Evolutionary conservation across 2,113 vertebrate genomes (phyloP).

Genomic region (Cynopterus brachyotis): DNA sequence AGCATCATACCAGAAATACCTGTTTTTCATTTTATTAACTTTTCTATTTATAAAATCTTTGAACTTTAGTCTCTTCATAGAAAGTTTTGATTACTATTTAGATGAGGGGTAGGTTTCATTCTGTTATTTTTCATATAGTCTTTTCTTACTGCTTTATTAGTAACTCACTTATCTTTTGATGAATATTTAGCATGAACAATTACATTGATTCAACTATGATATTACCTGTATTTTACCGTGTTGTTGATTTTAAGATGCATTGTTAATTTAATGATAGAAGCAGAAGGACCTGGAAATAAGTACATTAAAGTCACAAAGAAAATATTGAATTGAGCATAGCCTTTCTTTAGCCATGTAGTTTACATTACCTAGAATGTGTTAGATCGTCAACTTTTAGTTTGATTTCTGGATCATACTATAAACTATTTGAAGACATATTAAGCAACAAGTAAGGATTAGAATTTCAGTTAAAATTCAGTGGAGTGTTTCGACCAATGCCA

Average conservation of each 20-base stretch:
- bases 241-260: slow-evolving; percentile 2
- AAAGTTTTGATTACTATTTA: slow-evolving; percentile 7
- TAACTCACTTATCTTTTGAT: slow-evolving; percentile 1
- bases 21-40: neutral
- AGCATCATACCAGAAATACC: neutral
- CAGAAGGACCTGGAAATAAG: neutral
- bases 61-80: neutral
- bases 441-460: neutral
- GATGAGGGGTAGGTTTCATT: neutral
- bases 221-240: neutral
- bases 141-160: neutral
- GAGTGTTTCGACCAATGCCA: neutral
- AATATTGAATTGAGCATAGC: neutral
- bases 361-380: neutral
- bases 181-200: slow-evolving; percentile 21
- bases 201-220: neutral
- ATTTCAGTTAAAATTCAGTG: slow-evolving; percentile 31
- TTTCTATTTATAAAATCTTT: slow-evolving; percentile 17
- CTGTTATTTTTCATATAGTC: neutral
- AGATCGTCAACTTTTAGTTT: slow-evolving; percentile 11
- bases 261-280: slow-evolving; percentile 23
- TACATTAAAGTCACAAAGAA: neutral
- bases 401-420: neutral
- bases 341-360: neutral
- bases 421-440: slow-evolving; percentile 19